These are phyloP conservation scores for Drosophila neotestacea DNA, from an alignment of 2,888 invertebrate genomes.

Conservation along the genomic window DNA sequence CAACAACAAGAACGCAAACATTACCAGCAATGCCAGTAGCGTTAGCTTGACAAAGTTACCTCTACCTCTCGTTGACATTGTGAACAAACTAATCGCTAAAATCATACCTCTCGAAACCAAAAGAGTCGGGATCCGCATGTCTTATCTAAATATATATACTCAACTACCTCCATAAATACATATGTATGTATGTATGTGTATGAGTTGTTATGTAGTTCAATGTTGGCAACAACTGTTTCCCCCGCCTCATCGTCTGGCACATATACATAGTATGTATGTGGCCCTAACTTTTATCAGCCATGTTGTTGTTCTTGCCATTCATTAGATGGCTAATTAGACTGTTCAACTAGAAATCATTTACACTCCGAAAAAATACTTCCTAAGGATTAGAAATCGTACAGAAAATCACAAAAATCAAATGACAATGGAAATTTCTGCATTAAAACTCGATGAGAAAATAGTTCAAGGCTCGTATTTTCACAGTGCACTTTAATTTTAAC, in stretches of 20 bases:
- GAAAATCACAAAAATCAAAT: too few relatives aligned
- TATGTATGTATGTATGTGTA: neutral
- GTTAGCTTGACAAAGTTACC: slow-evolving; percentile 37
- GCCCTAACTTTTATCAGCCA: slow-evolving; percentile 37
- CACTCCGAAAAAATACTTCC: slow-evolving; percentile 13
- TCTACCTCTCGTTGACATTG: slow-evolving; percentile 60
- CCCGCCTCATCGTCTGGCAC: neutral
- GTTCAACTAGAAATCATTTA: slow-evolving; percentile 2
- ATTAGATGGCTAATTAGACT: slow-evolving; percentile 35
- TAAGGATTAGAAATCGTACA: neutral
- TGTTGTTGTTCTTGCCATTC: slow-evolving; percentile 5
- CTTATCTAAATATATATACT: slow-evolving; percentile 33
- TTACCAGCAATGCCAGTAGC: slow-evolving; percentile 40
- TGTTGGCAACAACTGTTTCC: slow-evolving; percentile 13
- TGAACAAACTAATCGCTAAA: slow-evolving; percentile 41
- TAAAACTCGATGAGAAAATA: too few relatives aligned
- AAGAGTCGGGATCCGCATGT: slow-evolving; percentile 6
- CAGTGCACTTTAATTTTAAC: too few relatives aligned
- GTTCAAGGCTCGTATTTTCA: too few relatives aligned
- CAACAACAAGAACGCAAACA: slow-evolving; percentile 50
- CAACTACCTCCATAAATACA: neutral
- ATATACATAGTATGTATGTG: neutral
- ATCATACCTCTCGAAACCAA: slow-evolving; percentile 1
- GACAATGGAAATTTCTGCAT: too few relatives aligned
- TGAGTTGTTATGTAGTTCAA: slow-evolving; percentile 6